Percentiles rank a stretch among this genome's conserved stretches.
Conservation (phyloP, 2,888 invertebrate genomes). For the Synergus umbraculus region DNA sequence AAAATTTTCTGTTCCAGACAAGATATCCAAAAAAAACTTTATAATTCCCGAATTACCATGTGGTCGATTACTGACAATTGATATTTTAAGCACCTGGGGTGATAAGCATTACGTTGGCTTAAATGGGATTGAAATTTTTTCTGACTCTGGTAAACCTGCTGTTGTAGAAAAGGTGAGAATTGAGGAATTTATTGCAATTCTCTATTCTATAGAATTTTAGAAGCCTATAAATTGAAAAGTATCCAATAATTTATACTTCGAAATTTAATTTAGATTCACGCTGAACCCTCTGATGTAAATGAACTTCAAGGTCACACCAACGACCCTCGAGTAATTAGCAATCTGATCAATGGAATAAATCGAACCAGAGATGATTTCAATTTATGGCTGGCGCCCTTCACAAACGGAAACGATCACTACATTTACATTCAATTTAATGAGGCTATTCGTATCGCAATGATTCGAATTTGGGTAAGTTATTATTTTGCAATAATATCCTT, state of each 20-base stretch:
- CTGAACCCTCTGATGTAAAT: conserved; percentile 81
- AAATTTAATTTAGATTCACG: conserved; percentile 77
- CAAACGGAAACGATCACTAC: conserved; percentile 80
- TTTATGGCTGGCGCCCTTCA: conserved; percentile 86
- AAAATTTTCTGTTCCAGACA: conserved; percentile 47
- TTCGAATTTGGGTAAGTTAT: conserved; percentile 84
- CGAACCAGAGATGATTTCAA: conserved; percentile 88
- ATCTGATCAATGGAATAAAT: conserved; percentile 85
- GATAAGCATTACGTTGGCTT: conserved; percentile 88
- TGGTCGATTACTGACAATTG: conserved; percentile 83
- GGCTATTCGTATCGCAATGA: conserved; percentile 80
- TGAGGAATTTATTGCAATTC: neutral
- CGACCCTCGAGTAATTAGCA: conserved; percentile 82
- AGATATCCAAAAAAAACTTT: conserved; percentile 78
- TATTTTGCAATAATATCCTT: conserved; percentile 17
- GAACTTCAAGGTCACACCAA: conserved; percentile 84
- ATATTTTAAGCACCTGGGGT: conserved; percentile 88
- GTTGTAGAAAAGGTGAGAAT: conserved; percentile 81
- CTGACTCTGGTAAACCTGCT: conserved; percentile 81
- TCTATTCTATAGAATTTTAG: too few species aligned
- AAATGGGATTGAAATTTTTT: conserved; percentile 88
- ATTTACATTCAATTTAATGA: conserved; percentile 81
- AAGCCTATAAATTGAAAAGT: neutral
- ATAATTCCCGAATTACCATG: conserved; percentile 87
- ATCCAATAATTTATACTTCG: neutral